phyloP scores from a whole-genome alignment of 2,888 invertebrate genomes.

The Lordiphosa andalusiaca region DNA sequence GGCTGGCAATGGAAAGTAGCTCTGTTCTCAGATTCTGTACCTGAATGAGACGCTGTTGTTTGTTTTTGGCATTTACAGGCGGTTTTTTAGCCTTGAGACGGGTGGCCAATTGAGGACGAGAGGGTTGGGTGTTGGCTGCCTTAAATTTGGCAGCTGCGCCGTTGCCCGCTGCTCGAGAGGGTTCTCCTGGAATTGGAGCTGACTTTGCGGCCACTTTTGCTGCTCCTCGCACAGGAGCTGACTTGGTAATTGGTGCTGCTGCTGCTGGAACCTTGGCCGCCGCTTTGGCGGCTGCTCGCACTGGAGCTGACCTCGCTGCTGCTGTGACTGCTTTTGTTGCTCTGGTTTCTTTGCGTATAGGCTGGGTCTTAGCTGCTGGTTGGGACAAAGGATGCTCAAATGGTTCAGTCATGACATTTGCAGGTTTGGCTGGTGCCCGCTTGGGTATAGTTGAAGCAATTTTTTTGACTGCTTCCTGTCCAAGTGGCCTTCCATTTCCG shows the following conservation, averaged over 20 bases:
- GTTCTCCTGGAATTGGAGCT: no score
- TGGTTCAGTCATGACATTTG: not conserved
- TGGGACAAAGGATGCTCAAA: conserved; percentile 11
- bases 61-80: not conserved
- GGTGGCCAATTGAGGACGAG: conserved; percentile 14
- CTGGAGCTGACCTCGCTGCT: no score
- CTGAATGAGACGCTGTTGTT: not conserved
- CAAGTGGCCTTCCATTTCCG: not conserved
- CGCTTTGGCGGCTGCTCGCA: no score
- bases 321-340: no score
- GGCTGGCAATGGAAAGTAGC: not conserved
- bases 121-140: not conserved
- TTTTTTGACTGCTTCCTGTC: no score
- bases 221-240: no score
- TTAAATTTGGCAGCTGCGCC: conserved; percentile 48
- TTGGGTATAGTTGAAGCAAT: not conserved
- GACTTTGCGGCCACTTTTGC: no score
- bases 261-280: no score
- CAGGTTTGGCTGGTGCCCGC: not conserved
- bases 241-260: no score
- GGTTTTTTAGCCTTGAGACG: conserved; percentile 46
- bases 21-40: conserved; percentile 1
- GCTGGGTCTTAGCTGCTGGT: conserved; percentile 4
- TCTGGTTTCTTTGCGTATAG: conserved; percentile 22
- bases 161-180: conserved; percentile 4